Conservation (phyloP, 2,113 vertebrate species). For the Oreochromis tanganicae region DNA sequence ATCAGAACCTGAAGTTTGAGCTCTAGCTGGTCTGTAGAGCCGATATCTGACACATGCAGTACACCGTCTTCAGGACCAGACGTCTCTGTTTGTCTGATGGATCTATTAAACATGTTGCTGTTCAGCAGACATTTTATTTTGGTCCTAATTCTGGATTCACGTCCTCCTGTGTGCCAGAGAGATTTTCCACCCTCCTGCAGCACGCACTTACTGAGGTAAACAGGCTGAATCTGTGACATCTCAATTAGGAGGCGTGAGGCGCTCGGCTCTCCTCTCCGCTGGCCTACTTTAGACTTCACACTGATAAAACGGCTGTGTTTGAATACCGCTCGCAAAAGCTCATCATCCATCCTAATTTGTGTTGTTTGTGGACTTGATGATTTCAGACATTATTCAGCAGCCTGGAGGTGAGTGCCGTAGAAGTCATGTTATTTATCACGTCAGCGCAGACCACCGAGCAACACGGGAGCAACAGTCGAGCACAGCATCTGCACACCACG, state of each 20-base stretch:
- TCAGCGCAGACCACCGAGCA: neutral
- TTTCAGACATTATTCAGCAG: neutral
- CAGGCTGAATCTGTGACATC: neutral
- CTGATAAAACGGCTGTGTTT: neutral
- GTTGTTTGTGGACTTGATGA: neutral
- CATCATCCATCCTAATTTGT: neutral
- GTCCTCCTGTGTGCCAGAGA: neutral
- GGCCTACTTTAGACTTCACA: neutral
- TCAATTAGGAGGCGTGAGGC: neutral
- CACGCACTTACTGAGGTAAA: neutral
- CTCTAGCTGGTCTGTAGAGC: neutral
- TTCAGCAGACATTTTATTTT: neutral
- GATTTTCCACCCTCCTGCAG: neutral
- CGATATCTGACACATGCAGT: neutral
- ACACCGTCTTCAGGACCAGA: neutral
- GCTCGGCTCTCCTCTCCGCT: neutral
- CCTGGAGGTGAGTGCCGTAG: neutral
- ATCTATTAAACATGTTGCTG: neutral
- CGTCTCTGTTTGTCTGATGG: neutral
- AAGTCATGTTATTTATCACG: neutral
- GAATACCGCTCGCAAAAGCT: neutral
- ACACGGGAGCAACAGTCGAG: neutral
- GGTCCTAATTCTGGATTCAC: neutral
- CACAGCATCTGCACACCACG: neutral
- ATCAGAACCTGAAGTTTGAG: neutral